Evolutionary conservation across 2,888 invertebrate genomes (phyloP), one percentile per base, ranked within the genome.

Genomic region (Lasioglossum villosulum): DNA sequence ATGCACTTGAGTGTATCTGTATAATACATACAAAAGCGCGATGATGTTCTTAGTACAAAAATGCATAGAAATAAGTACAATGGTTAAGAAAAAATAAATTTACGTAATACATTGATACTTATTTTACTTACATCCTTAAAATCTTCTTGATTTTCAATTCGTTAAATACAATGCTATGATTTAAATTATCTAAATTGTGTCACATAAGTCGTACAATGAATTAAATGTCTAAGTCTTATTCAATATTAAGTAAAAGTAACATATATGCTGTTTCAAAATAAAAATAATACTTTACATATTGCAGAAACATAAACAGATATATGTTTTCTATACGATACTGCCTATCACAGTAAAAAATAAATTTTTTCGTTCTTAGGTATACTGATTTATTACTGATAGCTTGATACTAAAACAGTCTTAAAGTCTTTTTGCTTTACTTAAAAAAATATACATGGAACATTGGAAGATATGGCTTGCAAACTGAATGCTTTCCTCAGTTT

Each of bases 51-150:
- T 83, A 86, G 48, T 90, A 86, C 86, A 89, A 86, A 91, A 90
- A 89, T 90, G 75, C 84, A 89, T 88, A 88, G 80, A 89, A 84
- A 87, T 90, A 92, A 92, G 86, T 92, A 91, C 92, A 86, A 80
- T 85, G 42, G 71, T 89, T 89, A 83, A 86, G 83, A 83, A 75
- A 73, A 87, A 91, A 86, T 89, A 86, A 82, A 91, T 91, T 82
- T 75, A 77, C 75, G 63, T 77, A 88, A 79, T 75, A 88, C 75
- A 84, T 75, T 39, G 27, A 82, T 75, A 80, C 59, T 74, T 75
- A 42, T 80, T 83, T 81, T 42, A 59, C 48, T 73, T 86, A 76
- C 59, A 79, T 78, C 73, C 70, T 39, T 73, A 78, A 72, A 81
- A 59, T 78, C 68, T 27, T 52, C 76, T 1, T 2, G 63, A 42